These are phyloP conservation scores for Galendromus occidentalis DNA, from an alignment of 1,140 invertebrate genomes.

Conservation along the genomic window DNA sequence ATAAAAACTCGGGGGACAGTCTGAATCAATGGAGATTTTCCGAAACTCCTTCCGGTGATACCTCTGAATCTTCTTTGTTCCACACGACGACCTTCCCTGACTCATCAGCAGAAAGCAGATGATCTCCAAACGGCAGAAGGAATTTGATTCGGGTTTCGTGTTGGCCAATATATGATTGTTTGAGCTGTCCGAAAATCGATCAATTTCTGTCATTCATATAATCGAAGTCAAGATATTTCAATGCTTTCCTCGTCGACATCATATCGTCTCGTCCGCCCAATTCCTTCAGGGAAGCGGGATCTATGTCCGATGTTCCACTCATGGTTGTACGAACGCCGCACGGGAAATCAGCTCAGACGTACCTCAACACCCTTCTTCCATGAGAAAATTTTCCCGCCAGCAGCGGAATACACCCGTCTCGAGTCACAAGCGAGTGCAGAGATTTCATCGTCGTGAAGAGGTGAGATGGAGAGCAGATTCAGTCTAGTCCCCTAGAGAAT, in stretches of 20 bases:
- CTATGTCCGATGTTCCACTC: too few relatives aligned
- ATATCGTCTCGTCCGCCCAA: too few relatives aligned
- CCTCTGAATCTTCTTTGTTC: slow-evolving; percentile 55
- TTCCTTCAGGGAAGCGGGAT: too few relatives aligned
- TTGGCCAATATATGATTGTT: slow-evolving; percentile 60
- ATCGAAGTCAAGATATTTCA: too few relatives aligned
- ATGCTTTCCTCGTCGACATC: too few relatives aligned
- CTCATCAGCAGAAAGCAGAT: slow-evolving; percentile 67
- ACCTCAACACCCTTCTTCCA: slow-evolving; percentile 66
- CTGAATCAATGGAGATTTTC: too few relatives aligned
- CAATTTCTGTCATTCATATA: too few relatives aligned
- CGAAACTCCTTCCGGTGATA: too few relatives aligned
- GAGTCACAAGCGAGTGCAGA: slow-evolving; percentile 55
- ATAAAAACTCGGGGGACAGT: too few relatives aligned
- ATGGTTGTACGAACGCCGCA: too few relatives aligned
- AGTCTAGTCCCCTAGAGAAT: neutral
- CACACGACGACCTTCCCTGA: slow-evolving; percentile 55
- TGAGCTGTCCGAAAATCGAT: slow-evolving; percentile 32
- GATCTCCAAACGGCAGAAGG: slow-evolving; percentile 63
- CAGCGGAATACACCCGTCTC: slow-evolving; percentile 59
- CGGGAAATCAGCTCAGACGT: slow-evolving; percentile 14
- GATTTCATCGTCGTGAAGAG: slow-evolving; percentile 57
- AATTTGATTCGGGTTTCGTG: slow-evolving; percentile 41
- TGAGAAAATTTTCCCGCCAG: slow-evolving; percentile 50
- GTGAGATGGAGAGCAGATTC: slow-evolving; percentile 52